Percentiles rank a stretch among this genome's conserved stretches.
Conservation (phyloP, 1,140 invertebrate species). For the Drosophila sp. region DNA sequence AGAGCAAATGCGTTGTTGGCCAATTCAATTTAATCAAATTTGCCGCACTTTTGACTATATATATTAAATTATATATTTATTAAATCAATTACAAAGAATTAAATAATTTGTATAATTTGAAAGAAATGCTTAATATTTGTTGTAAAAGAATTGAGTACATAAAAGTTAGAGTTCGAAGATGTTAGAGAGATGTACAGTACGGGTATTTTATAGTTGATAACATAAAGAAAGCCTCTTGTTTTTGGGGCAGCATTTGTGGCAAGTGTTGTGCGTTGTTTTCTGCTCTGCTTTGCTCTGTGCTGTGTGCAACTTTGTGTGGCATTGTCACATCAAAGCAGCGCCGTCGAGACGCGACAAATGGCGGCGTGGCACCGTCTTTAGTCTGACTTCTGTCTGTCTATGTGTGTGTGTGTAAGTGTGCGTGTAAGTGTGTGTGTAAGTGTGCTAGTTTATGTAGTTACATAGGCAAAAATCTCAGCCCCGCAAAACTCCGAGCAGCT, state of each 20-base stretch:
- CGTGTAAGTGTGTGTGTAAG: no score
- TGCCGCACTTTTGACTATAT: no score
- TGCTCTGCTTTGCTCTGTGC: no score
- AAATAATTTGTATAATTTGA: no score
- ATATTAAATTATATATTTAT: no score
- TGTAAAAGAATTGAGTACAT: no score
- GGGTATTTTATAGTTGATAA: background rate
- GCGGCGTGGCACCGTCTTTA: constrained; percentile 20
- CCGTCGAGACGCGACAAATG: constrained; percentile 60
- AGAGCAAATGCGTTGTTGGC: no score
- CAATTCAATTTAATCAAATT: no score
- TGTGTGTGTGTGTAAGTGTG: constrained; percentile 5
- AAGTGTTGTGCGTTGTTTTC: constrained; percentile 5
- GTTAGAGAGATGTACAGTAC: background rate
- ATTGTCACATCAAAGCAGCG: constrained; percentile 48
- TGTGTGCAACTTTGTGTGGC: constrained; percentile 7
- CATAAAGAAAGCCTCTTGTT: background rate
- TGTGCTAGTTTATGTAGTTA: constrained; percentile 29
- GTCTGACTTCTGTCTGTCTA: background rate
- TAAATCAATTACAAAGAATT: no score
- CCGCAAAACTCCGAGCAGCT: constrained; percentile 46
- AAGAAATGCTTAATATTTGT: no score
- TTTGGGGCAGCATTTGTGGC: constrained; percentile 1
- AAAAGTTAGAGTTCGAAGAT: background rate
- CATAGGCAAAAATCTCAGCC: constrained; percentile 33